Base-by-base conservation (phyloP, 2,888 invertebrate species). In the Parnassius apollo region DNA sequence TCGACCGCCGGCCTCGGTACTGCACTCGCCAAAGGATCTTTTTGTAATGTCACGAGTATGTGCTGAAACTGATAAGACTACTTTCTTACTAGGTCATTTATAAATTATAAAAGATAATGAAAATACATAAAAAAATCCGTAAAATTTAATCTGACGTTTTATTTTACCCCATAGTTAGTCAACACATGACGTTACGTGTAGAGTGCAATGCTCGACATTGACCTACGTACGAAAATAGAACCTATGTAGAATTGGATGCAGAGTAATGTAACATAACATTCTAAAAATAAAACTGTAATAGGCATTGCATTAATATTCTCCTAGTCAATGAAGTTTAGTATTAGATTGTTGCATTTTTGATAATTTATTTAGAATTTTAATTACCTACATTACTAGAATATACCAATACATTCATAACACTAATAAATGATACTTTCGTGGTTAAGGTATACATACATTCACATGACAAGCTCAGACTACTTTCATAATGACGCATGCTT, bases 1-100 rank as follows among this genome's bases (percentile, higher is more conserved):
- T 77, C 85, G 82, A 69, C 85, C 84, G 83, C 83, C 86, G 82
- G 79, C 85, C 87, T 88, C 90, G 87, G 90, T 89, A 91, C 91
- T 90, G 91, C 91, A 90, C 90, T 92, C 92, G 92, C 92, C 92
- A 92, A 92, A 92, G 92, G 91, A 92, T 92, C 88, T 88, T 90
- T 81, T 91, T 92, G 89, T 91, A 92, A 91, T 91, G 91, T 91
- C 91, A 88, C 88, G 88, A 91, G 90, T 91, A 91, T 91, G 92
- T 92, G 92, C 91, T 91, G 91, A 91, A 92, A 92, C 92, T 89
- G 91, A 92, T 92, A 92, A 92, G 92, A 92, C 91, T 92, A 92
- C 91, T 92, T 92, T 91, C 91, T 91, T 91, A 91, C 91, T 92
- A 92, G 92, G 91, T 92, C 92, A 92, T 92, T 92, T 92, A 92